phyloP scores from a whole-genome alignment of 2,113 vertebrate genomes.

The Apodemus speciosus region DNA sequence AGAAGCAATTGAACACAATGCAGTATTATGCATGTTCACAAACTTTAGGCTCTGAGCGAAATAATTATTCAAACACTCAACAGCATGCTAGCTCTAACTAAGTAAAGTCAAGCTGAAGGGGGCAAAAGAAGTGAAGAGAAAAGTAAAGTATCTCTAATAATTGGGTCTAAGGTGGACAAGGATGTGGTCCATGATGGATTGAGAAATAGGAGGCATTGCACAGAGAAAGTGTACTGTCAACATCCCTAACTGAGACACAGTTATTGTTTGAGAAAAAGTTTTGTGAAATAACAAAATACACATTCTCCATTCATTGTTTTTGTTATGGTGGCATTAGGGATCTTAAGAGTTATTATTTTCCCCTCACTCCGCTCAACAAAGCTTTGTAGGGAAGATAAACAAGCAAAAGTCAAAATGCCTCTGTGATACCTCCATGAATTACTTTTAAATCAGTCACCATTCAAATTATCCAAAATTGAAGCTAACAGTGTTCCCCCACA shows the following conservation, averaged over 20 bases:
- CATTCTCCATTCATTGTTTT: not conserved
- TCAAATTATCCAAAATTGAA: conserved; percentile 62
- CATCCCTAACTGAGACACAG: not conserved
- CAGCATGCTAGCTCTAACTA: not conserved
- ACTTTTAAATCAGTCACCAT: conserved; percentile 24
- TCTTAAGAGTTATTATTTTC: conserved; percentile 32
- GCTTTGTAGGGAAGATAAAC: conserved; percentile 38
- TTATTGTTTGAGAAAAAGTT: not conserved
- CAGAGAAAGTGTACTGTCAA: not conserved
- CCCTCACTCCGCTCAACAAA: conserved; percentile 22
- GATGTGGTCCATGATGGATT: too few relatives aligned
- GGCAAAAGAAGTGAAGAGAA: not conserved
- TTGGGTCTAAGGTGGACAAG: not conserved
- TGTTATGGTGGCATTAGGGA: not conserved
- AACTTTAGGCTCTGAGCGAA: not conserved
- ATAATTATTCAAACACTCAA: not conserved
- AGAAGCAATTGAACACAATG: not conserved
- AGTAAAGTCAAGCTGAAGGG: not conserved
- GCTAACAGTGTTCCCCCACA: conserved; percentile 21
- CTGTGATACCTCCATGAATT: conserved; percentile 6
- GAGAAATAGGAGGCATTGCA: not conserved
- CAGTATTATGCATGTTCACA: not conserved
- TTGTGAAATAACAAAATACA: conserved; percentile 29
- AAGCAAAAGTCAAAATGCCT: not conserved
- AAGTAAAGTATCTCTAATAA: not conserved